Base-by-base conservation (phyloP, 2,113 vertebrate genomes). In the Loxodonta africana region DNA sequence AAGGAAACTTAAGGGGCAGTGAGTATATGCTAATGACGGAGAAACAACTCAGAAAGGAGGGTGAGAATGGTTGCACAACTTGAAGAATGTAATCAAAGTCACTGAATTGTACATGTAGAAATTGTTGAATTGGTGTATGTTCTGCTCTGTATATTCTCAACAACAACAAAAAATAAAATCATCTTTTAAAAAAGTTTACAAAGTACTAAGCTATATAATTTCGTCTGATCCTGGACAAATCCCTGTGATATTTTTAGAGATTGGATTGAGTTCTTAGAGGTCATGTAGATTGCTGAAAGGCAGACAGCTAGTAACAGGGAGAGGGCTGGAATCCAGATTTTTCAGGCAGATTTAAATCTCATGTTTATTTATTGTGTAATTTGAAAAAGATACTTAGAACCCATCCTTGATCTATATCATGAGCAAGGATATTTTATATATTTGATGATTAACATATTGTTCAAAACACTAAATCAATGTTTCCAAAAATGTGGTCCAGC, bases 361-460 rank as follows among this genome's bases (percentile, higher is more conserved):
- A 28, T 71, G 62, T n/a, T 73, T n/a, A 41, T 77, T 63, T 30
- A 77, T 30, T 67, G 15, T 67, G 60, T 67, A 53, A 20, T 63
- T 51, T 85, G 65, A 6, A 78, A 89, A 86, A 89, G 12, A 76
- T 74, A 69, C 11, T 83, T 93, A 83, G 4, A 76, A 23, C 71
- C 4, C 89, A 8, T 73, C 69, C 44, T 95, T 85, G 6, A 8
- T 85, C 25, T 60, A 92, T 26, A 83, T 83, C 6, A 69, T 12
- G 28, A 88, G 11, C 57, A 92, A 91, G 10, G 2, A 11, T 93
- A 78, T 86, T 93, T 93, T 81, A 28, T 48, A 84, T 83, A 62
- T 63, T 80, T 25, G 82, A n/a, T 57, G 20, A 57, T 71, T 17
- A 83, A 69, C 6, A 23, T 57, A 41, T 23, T 84, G 80, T 90